A percentile compares a stretch with the other conserved stretches of the same genome.
These are phyloP conservation scores for Stramonita haemastoma DNA, from an alignment of 2,888 invertebrate genomes.

Conservation along the genomic window DNA sequence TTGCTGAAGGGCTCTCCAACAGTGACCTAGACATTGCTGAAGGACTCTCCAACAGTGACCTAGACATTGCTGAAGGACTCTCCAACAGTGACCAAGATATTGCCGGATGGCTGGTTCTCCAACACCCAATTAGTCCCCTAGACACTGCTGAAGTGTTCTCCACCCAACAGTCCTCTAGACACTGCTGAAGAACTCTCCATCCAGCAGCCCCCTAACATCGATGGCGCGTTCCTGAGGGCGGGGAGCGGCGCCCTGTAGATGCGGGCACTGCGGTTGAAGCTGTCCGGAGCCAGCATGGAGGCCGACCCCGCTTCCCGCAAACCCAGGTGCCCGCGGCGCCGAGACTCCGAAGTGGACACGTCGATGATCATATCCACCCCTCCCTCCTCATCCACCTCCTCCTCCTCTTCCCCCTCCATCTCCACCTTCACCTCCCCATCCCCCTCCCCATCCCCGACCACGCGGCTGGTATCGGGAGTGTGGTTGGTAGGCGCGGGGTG, in stretches of 20 bases:
- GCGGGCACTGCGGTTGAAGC: conserved; percentile 9
- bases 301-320: conserved; percentile 34
- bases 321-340: background rate
- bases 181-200: too few species aligned
- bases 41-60: too few species aligned
- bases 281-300: conserved; percentile 41
- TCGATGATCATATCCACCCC: conserved; percentile 38
- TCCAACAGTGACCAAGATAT: too few species aligned
- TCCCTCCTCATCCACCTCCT: background rate
- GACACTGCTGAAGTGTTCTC: too few species aligned
- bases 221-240: background rate
- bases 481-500: background rate
- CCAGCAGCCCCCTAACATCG: too few species aligned
- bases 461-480: background rate
- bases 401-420: conserved; percentile 27
- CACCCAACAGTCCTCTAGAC: too few species aligned
- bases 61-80: too few species aligned
- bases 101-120: too few species aligned
- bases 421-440: background rate
- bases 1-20: too few species aligned
- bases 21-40: too few species aligned
- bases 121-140: too few species aligned
- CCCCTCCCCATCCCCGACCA: background rate
- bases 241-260: conserved; percentile 28
- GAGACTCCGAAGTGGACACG: conserved; percentile 29